Evolutionary conservation across 1,140 invertebrate genomes (phyloP), one percentile per base, ranked within the genome.

Genomic region (Drosophila orena): DNA sequence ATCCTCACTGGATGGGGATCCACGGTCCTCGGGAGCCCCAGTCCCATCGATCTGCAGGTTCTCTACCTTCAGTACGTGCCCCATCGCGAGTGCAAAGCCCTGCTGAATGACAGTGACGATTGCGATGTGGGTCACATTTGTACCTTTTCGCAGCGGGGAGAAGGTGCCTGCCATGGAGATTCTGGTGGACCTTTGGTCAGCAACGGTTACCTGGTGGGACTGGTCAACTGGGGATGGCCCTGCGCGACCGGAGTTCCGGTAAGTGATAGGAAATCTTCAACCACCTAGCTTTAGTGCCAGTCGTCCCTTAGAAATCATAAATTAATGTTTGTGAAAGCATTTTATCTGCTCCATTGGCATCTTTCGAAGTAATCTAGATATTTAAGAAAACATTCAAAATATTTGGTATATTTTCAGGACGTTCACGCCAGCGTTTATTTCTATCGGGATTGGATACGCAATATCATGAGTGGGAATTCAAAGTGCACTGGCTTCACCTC

Each of bases 181-280:
- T 94, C 93, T 24, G 94, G 94, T 37, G 94, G 94, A 6, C 94
- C 94, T 1, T 55, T 95, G 35, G 64, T 91, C 35, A 92, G 90
- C 61, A 50, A 50, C 49, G 79, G 72, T 2, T 37, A 57, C 42
- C 71, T 94, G 7, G 89, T 93, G 27, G 94, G 94, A 10, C 66
- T 94, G 20, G 93, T 94, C 17, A 94, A 93, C 20, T 94, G 93
- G 85, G 94, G 94, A 12, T 80, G 83, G 15, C 94, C 94, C 4
- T 94, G 94, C 77, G 94, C 92, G 12, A 35, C 47, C 4, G 92
- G 92, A 20, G 24, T 91, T 77, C 93, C 93, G 15, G 72, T 75
- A 42, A 75, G 72, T 55, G 15, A 14, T 15, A 11, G 15, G 17
- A 11, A 17, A 43, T 8, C 6, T 27, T 42, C 0, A 14, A 40